Conservation (phyloP, 2,797 vertebrate genomes). For the Carcharodon carcharias region DNA sequence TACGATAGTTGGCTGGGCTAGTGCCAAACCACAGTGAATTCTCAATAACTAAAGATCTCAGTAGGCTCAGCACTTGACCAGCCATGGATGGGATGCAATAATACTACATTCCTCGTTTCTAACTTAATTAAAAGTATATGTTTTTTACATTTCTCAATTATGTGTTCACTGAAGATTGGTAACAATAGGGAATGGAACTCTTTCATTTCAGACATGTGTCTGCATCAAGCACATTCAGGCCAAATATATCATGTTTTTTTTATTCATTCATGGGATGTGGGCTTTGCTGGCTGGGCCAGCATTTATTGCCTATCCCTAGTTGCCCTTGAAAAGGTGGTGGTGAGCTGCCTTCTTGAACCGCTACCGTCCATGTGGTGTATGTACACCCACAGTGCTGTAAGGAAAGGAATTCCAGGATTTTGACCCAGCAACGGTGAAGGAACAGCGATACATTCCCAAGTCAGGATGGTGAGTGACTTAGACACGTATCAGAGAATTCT, state of each 20-base stretch:
- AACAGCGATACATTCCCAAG: too few species aligned
- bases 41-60: not conserved
- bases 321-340: too few species aligned
- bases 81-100: not conserved
- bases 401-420: too few species aligned
- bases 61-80: not conserved
- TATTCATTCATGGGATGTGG: too few species aligned
- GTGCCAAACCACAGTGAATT: not conserved
- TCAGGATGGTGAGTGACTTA: too few species aligned
- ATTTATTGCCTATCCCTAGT: too few species aligned
- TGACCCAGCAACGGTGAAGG: too few species aligned
- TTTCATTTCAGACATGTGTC: not conserved
- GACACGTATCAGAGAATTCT: not conserved
- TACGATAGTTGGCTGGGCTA: not conserved
- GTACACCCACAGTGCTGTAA: too few species aligned
- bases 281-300: too few species aligned
- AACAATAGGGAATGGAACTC: not conserved
- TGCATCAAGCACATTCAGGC: not conserved
- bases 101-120: not conserved
- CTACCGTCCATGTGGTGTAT: too few species aligned
- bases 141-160: not conserved
- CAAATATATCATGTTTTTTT: too few species aligned
- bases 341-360: too few species aligned
- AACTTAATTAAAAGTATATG: not conserved
- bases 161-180: not conserved